Conservation (phyloP, 2,888 invertebrate species). For the Agonopterix arenella region DNA sequence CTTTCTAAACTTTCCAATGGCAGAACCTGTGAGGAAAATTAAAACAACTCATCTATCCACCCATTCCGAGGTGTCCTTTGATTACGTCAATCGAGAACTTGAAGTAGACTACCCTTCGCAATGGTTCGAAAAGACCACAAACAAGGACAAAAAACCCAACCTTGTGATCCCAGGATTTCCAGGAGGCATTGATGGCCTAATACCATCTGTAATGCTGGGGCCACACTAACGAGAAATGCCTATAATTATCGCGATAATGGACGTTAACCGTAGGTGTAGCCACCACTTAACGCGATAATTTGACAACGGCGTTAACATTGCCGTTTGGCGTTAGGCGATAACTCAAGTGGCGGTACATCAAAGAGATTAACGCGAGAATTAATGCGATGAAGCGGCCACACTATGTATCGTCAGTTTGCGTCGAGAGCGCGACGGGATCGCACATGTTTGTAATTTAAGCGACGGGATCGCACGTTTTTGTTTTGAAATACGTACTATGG, state of each 20-base stretch:
- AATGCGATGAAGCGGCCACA: neutral
- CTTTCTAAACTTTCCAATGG: too few species aligned
- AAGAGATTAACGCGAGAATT: neutral
- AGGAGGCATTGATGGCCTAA: too few species aligned
- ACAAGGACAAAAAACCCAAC: too few species aligned
- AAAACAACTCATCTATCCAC: too few species aligned
- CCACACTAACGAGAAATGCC: neutral
- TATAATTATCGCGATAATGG: neutral
- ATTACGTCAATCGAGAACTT: too few species aligned
- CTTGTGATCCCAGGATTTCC: too few species aligned
- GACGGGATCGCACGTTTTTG: conserved; percentile 2
- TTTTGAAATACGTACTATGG: neutral
- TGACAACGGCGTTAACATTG: conserved; percentile 9
- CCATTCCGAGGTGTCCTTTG: too few species aligned
- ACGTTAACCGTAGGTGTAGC: conserved; percentile 2
- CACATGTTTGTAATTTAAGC: neutral
- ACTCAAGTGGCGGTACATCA: conserved; percentile 5
- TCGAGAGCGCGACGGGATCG: neutral
- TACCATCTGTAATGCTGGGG: neutral
- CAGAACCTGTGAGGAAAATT: too few species aligned
- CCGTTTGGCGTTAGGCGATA: conserved; percentile 11
- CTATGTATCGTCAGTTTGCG: neutral
- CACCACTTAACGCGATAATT: conserved; percentile 5
- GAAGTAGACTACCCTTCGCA: too few species aligned
- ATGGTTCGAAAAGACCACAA: too few species aligned